These are phyloP conservation scores for Globodera ellingtonae DNA, from an alignment of 1,140 invertebrate species.

Conservation along the genomic window DNA sequence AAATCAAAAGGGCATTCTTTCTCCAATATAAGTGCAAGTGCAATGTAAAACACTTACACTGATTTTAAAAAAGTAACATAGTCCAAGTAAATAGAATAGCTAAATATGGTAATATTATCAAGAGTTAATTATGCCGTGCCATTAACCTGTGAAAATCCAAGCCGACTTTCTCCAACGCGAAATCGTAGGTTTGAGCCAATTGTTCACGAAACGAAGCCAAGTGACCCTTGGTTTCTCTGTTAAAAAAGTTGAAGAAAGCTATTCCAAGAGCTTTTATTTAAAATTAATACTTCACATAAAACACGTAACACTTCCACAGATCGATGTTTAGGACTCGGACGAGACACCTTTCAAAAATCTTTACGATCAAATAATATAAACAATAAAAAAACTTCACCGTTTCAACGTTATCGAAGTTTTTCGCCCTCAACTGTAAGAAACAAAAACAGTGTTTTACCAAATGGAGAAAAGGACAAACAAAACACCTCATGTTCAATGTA, in stretches of 20 bases:
- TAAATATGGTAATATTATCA: slow-evolving; percentile 74
- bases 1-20: slow-evolving; percentile 52
- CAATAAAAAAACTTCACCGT: slow-evolving; percentile 74
- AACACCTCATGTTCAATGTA: slow-evolving; percentile 91
- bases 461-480: slow-evolving; percentile 65
- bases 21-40: slow-evolving; percentile 29
- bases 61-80: slow-evolving; percentile 96
- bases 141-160: slow-evolving; percentile 74
- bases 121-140: slow-evolving; percentile 74
- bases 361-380: slow-evolving; percentile 20
- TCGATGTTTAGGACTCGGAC: slow-evolving; percentile 95
- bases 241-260: neutral
- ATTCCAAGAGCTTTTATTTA: neutral
- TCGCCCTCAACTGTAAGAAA: slow-evolving; percentile 74
- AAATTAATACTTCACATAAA: slow-evolving; percentile 77
- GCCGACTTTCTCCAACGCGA: slow-evolving; percentile 97
- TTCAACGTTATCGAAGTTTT: slow-evolving; percentile 95
- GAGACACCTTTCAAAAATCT: slow-evolving; percentile 76
- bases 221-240: slow-evolving; percentile 60
- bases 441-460: slow-evolving; percentile 63
- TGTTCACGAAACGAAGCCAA: slow-evolving; percentile 51
- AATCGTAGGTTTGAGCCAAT: slow-evolving; percentile 71
- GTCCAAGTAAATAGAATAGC: slow-evolving; percentile 70
- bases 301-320: slow-evolving; percentile 94
- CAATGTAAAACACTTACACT: slow-evolving; percentile 71